Percentiles rank a stretch among this genome's conserved stretches.
Conservation (phyloP, 2,113 vertebrate genomes). For the Jaculus jaculus region DNA sequence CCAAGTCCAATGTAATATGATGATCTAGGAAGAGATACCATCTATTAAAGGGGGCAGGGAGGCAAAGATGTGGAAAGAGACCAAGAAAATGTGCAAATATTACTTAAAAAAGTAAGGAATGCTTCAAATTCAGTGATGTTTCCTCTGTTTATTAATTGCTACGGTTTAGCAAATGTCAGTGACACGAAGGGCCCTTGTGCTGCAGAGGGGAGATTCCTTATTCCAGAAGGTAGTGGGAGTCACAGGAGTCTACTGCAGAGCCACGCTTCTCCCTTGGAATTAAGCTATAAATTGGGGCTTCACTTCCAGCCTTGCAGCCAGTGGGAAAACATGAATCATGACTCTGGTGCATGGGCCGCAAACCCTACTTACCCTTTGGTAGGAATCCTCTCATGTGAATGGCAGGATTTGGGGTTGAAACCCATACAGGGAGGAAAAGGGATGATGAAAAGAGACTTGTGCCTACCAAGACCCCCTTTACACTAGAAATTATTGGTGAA, state of each 20-base stretch:
- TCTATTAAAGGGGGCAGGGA: conserved; percentile 40
- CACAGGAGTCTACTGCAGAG: not conserved
- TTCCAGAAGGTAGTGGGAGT: conserved; percentile 38
- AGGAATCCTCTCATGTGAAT: not conserved
- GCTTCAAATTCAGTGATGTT: conserved; percentile 75
- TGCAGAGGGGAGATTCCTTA: conserved; percentile 38
- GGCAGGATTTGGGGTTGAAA: not conserved
- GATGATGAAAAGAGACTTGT: not conserved
- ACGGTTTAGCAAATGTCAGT: conserved; percentile 63
- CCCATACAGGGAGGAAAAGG: not conserved
- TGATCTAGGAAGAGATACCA: conserved; percentile 57
- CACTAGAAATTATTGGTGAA: conserved; percentile 32
- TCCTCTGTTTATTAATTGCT: conserved; percentile 74
- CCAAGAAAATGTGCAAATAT: conserved; percentile 76
- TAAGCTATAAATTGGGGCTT: not conserved
- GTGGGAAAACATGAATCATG: not conserved
- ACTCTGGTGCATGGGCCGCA: not conserved
- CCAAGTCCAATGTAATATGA: conserved; percentile 60
- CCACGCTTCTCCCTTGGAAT: not conserved
- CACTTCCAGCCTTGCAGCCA: not conserved
- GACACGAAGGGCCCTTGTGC: conserved; percentile 9
- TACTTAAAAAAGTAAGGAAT: conserved; percentile 83
- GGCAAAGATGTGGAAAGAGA: conserved; percentile 69
- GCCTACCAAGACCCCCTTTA: conserved; percentile 4
- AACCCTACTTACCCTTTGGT: not conserved